A percentile compares a stretch with the other conserved stretches of the same genome.
phyloP scores from a whole-genome alignment of 2,113 vertebrate genomes.

The Loxodonta africana region DNA sequence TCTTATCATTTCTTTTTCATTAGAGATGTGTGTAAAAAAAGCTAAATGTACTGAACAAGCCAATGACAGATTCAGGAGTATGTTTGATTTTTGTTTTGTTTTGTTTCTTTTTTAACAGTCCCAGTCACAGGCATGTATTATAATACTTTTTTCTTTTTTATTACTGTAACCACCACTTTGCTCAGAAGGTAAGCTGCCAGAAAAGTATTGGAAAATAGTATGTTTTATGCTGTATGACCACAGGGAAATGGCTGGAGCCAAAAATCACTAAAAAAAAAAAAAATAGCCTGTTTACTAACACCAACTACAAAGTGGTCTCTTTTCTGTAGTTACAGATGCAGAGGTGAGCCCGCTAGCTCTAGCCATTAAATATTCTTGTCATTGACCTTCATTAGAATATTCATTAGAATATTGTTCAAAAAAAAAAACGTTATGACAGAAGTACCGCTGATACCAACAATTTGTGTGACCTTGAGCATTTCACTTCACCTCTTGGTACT shows the following conservation, averaged over 20 bases:
- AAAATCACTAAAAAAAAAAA: slow-evolving; percentile 45
- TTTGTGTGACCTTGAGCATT: neutral
- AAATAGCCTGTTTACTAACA: neutral
- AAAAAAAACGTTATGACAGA: neutral
- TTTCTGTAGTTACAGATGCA: neutral
- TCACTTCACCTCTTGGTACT: neutral
- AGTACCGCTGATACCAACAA: neutral
- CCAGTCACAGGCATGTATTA: neutral
- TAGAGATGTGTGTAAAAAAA: slow-evolving; percentile 12
- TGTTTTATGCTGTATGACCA: neutral
- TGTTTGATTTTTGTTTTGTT: neutral
- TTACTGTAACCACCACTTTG: neutral
- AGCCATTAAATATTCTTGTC: neutral
- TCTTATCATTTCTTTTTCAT: slow-evolving; percentile 33
- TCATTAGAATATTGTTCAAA: slow-evolving; percentile 27
- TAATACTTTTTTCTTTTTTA: neutral
- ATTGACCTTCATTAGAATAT: slow-evolving; percentile 42
- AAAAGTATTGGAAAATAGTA: slow-evolving; percentile 56
- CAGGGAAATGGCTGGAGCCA: neutral
- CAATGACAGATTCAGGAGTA: neutral
- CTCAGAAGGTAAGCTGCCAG: slow-evolving; percentile 37
- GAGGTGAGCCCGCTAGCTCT: neutral
- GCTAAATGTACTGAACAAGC: neutral
- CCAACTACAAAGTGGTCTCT: neutral
- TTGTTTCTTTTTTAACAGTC: neutral